Base-by-base conservation (phyloP, 53 echinoderm and acorn worm genomes). In the Pentamera pediparva region DNA sequence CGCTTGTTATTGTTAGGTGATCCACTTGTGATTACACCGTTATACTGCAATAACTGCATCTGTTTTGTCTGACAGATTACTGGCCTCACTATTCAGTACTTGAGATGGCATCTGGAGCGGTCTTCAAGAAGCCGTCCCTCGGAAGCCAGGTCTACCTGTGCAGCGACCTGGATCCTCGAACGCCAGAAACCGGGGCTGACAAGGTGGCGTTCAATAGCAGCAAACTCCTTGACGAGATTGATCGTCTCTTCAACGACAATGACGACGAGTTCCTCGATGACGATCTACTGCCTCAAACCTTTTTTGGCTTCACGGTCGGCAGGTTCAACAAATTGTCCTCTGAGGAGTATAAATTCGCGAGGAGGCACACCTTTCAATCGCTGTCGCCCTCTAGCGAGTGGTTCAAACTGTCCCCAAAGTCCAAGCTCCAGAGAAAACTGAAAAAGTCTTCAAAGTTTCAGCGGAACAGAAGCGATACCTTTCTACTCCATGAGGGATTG, bases 331-430 rank as follows among this genome's bases (percentile, higher is more conserved):
- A n/a, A n/a, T n/a, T n/a, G n/a, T 67, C 67, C 12, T 38, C 41
- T 9, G 8, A 21, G 15, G 45, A 67, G 67, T 18, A n/a, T n/a
- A n/a, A n/a, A n/a, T n/a, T 43, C 29, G 30, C 21, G 6, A 39
- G 67, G 12, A 21, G 67, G 29, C 37, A 67, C 20, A 43, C 67
- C 6, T 67, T 43, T 43, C 43, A 67, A 18, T 41, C 38, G 7
- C 47, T 27, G 10, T 36, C 39, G 29, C 67, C 43, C 12, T 67
- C 47, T 4, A 67, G 26, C 21, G 67, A 67, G n/a, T 67, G 67
- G 67, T 67, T 52, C n/a, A 72, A 72, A 30, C 73, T 72, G 18
- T 72, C 73, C 9, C 73, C 73, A 7, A 72, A 72, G 33, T 72
- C 73, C 6, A 72, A 72, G 35, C 7, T 51, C 7, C 36, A 34